phyloP scores from a whole-genome alignment of 2,888 invertebrate species.

The Caenorhabditis auriculariae region DNA sequence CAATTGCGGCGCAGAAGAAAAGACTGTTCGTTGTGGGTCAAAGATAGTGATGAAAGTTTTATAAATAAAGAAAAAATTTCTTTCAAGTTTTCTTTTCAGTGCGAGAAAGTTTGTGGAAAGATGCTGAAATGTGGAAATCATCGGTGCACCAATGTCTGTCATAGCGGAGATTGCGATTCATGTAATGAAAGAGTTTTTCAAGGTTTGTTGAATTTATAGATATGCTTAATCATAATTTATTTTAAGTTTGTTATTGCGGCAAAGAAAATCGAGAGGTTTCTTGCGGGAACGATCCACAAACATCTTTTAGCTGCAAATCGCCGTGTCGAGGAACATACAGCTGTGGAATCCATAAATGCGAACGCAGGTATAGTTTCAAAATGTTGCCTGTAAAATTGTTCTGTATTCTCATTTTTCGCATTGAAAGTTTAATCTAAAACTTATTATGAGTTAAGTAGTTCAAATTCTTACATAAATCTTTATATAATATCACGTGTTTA shows the following conservation, averaged over 20 bases:
- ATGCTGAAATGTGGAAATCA: slow-evolving; percentile 79
- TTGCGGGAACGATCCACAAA: slow-evolving; percentile 71
- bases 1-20: slow-evolving; percentile 62
- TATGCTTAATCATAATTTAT: neutral
- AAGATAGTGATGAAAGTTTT: slow-evolving; percentile 24
- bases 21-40: slow-evolving; percentile 45
- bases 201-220: slow-evolving; percentile 65
- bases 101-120: slow-evolving; percentile 77
- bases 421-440: no score
- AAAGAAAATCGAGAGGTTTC: slow-evolving; percentile 71
- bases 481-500: no score
- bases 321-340: slow-evolving; percentile 52
- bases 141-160: slow-evolving; percentile 76
- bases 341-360: slow-evolving; percentile 73
- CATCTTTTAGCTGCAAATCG: slow-evolving; percentile 18
- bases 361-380: no score
- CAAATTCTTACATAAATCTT: no score
- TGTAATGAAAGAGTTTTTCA: slow-evolving; percentile 75
- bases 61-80: neutral
- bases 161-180: slow-evolving; percentile 76
- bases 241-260: slow-evolving; percentile 75
- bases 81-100: slow-evolving; percentile 68
- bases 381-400: no score
- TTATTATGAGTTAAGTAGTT: no score
- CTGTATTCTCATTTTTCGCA: no score